Conservation (phyloP, 2,888 invertebrate genomes). For the Liopterus haemorrhoidalis region DNA sequence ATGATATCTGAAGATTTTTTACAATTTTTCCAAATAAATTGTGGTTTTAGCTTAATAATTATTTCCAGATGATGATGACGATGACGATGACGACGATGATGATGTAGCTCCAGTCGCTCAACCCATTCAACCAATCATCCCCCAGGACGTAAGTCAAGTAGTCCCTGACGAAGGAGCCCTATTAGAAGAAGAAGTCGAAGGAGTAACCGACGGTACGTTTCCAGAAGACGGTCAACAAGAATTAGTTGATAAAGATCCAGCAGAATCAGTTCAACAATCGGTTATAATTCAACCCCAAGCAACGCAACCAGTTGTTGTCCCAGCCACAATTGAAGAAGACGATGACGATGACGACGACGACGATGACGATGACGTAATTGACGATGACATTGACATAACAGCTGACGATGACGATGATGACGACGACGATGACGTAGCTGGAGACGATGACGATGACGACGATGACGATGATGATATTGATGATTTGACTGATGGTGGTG, state of each 20-base stretch:
- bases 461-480: slow-evolving; percentile 64
- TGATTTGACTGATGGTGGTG: slow-evolving; percentile 61
- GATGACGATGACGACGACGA: slow-evolving; percentile 46
- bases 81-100: slow-evolving; percentile 20
- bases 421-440: slow-evolving; percentile 54
- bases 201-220: slow-evolving; percentile 33
- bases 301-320: slow-evolving; percentile 39
- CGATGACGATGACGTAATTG: slow-evolving; percentile 43
- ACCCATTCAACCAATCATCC: slow-evolving; percentile 7
- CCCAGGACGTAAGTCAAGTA: slow-evolving; percentile 11
- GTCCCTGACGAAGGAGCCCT: slow-evolving; percentile 47
- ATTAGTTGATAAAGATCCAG: slow-evolving; percentile 18
- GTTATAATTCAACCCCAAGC: slow-evolving; percentile 31
- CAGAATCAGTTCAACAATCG: slow-evolving; percentile 11
- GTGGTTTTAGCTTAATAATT: not conserved
- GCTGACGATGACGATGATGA: slow-evolving; percentile 54
- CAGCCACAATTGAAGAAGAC: slow-evolving; percentile 37
- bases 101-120: slow-evolving; percentile 7
- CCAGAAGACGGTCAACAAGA: slow-evolving; percentile 9
- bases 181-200: slow-evolving; percentile 41
- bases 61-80: slow-evolving; percentile 15
- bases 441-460: slow-evolving; percentile 59
- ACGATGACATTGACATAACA: slow-evolving; percentile 44
- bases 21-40: not conserved
- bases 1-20: no score